Evolutionary conservation across 2,113 vertebrate species (phyloP), one percentile per base, ranked within the genome.

Genomic region (Peucedramus taeniatus): DNA sequence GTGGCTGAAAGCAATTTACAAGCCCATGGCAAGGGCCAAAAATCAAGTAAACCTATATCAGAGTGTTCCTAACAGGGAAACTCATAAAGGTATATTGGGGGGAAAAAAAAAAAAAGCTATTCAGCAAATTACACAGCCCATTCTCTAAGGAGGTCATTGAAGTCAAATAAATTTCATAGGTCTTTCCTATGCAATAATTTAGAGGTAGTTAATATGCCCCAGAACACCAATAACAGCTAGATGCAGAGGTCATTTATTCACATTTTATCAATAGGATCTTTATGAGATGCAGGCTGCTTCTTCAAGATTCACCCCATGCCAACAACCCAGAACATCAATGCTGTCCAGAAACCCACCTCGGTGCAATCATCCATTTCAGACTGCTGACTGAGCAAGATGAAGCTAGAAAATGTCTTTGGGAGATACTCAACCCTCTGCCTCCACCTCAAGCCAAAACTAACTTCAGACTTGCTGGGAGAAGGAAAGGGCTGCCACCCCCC

Each of bases 131-230:
- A 90, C 76, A 95, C 87, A 93, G 35, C 50, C 72, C 61, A 60
- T 94, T 97, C 87, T 95, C 95, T 68, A 85, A 97, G 95, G 93
- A 93, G 74, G 63, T 87, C 89, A 96, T 77, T 94, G 96, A 96
- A 97, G 91, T 97, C 83, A 96, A 96, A 97, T 96, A 96, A 93
- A 97, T 90, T 93, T 96, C 81, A 71, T 74, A 88, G 84, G 93
- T 74, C 88, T 97, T 97, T 96, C 93, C 97, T 92, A 96, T 57
- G 93, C 64, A 95, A 96, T 97, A 96, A 96, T 96, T 97, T 96
- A 97, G 80, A 83, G 94, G 82, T 84, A 95, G 83, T 95, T 96
- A 97, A 97, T 93, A 93, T 85, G 87, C 93, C 97, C 95, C 96
- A 94, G 87, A 96, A 96, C 87, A 95, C 87, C 87, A 96, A 53